Evolutionary conservation across 2,797 vertebrate genomes (phyloP).

Genomic region (Zalophus californianus): DNA sequence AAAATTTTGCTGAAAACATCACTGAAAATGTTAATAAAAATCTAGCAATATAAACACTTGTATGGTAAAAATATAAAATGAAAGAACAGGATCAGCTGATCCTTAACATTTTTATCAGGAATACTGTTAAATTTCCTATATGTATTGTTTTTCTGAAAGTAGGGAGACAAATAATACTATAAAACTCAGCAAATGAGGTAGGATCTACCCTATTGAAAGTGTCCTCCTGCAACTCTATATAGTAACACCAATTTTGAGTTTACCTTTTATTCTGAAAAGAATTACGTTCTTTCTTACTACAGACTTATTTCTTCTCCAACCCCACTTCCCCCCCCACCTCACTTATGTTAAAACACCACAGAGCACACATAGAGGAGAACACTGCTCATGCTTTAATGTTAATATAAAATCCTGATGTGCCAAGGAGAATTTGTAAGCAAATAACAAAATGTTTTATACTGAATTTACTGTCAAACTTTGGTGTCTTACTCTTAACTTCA

Average conservation of each 20-base stretch:
- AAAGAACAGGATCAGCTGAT: background rate
- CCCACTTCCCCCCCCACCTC: background rate
- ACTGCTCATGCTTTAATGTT: background rate
- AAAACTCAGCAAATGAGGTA: background rate
- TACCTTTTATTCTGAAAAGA: conserved; percentile 6
- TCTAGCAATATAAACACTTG: background rate
- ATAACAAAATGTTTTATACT: background rate
- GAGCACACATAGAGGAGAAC: background rate
- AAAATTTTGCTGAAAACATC: conserved; percentile 52
- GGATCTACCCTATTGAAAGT: background rate
- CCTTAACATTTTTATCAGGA: conserved; percentile 36
- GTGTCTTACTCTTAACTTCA: conserved; percentile 17
- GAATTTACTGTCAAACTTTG: background rate
- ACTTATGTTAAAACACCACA: background rate
- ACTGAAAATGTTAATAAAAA: conserved; percentile 48
- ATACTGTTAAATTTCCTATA: background rate
- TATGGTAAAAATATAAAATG: conserved; percentile 9
- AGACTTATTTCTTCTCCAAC: background rate
- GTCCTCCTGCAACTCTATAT: background rate
- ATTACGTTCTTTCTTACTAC: conserved; percentile 35
- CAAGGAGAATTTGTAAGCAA: background rate
- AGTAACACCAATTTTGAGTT: background rate
- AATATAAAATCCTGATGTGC: background rate
- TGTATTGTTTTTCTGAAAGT: conserved; percentile 31
- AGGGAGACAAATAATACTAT: background rate